Conservation (phyloP, 2,113 vertebrate genomes). For the Amblyornis subalaris region DNA sequence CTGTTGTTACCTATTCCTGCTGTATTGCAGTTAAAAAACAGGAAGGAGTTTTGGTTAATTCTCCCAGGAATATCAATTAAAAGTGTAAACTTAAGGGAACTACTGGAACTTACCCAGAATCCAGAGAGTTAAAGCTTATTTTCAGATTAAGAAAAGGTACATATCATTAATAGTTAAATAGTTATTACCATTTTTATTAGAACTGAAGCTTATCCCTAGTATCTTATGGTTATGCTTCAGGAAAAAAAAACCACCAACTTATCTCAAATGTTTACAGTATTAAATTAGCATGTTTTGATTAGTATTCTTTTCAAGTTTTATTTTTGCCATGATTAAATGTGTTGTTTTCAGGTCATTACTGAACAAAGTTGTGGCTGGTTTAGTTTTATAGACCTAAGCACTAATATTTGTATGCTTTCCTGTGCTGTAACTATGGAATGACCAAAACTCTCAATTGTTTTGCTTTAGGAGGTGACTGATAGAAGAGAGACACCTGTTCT, state of each 20-base stretch:
- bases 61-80: neutral
- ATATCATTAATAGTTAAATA: neutral
- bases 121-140: neutral
- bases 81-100: neutral
- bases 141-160: neutral
- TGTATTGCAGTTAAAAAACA: neutral
- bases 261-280: neutral
- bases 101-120: neutral
- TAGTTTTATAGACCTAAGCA: neutral
- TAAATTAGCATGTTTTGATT: neutral
- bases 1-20: neutral
- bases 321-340: neutral
- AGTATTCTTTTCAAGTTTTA: neutral
- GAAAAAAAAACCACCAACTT: fast-evolving
- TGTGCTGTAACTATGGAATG: neutral
- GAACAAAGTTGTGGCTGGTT: neutral
- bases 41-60: neutral
- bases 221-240: neutral
- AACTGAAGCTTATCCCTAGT: neutral
- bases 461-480: conserved; percentile 23
- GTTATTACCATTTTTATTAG: neutral
- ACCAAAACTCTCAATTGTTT: neutral
- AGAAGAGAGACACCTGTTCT: neutral
- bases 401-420: neutral
- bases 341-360: neutral